Percentiles rank a stretch among this genome's conserved stretches.
Conservation (phyloP, 1,140 invertebrate species). For the Pogonus chalceus region DNA sequence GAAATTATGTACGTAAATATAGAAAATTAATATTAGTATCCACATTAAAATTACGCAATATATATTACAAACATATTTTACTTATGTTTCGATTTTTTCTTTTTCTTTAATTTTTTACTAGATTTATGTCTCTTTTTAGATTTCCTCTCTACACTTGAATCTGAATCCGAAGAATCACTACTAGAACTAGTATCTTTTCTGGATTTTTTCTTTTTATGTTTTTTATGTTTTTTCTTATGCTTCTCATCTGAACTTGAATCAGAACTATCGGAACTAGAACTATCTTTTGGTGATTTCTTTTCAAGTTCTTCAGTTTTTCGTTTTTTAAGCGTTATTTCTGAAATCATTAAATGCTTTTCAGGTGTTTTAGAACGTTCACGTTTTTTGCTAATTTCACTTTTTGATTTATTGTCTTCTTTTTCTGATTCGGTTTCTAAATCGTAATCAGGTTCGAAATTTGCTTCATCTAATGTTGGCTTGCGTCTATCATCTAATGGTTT, state of each 20-base stretch:
- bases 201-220: slow-evolving; percentile 22
- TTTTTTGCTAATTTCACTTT: slow-evolving; percentile 22
- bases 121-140: slow-evolving; percentile 29
- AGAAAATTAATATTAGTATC: no score
- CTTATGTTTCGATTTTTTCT: slow-evolving; percentile 44
- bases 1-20: no score
- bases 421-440: slow-evolving; percentile 47
- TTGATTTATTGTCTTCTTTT: slow-evolving; percentile 26
- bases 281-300: slow-evolving; percentile 35
- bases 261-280: slow-evolving; percentile 34
- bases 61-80: slow-evolving; percentile 27
- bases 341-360: slow-evolving; percentile 32
- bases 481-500: slow-evolving; percentile 40
- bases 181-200: not conserved
- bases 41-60: no score
- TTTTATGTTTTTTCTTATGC: slow-evolving; percentile 36
- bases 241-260: slow-evolving; percentile 40
- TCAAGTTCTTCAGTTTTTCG: slow-evolving; percentile 32
- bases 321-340: slow-evolving; percentile 35
- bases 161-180: slow-evolving; percentile 22
- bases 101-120: slow-evolving; percentile 43
- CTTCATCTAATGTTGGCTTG: slow-evolving; percentile 56
- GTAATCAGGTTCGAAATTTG: slow-evolving; percentile 65
- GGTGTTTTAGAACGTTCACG: slow-evolving; percentile 23
- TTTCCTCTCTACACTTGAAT: slow-evolving; percentile 28